Conservation (phyloP, 1,140 invertebrate species). For the Aphelinus certus region DNA sequence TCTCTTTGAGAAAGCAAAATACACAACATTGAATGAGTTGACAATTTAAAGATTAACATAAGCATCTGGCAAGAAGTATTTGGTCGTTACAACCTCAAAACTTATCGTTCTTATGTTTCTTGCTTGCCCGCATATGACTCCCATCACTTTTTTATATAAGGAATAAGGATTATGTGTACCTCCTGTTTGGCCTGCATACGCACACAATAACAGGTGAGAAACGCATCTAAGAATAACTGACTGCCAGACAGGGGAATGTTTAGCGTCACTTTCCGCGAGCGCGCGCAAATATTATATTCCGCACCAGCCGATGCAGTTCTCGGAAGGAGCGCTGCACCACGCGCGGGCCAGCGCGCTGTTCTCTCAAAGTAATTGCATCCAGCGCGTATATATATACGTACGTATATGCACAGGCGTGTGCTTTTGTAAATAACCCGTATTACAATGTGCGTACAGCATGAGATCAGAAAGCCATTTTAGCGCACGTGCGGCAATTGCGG, state of each 20-base stretch:
- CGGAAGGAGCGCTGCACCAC: not conserved
- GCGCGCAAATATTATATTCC: not conserved
- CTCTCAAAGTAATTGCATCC: conserved; percentile 20
- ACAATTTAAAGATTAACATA: no score
- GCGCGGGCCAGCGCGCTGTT: not conserved
- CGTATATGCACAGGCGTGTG: not conserved
- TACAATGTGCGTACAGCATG: conserved; percentile 10
- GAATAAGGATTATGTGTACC: no score
- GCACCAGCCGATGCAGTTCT: not conserved
- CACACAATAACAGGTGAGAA: no score
- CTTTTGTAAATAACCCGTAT: conserved; percentile 13
- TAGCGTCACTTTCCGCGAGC: not conserved
- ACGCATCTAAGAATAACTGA: no score
- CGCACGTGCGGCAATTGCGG: conserved; percentile 1
- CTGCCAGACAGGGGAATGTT: not conserved
- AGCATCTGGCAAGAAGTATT: no score
- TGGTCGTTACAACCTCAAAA: no score
- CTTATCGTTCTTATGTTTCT: no score
- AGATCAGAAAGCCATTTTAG: conserved; percentile 9
- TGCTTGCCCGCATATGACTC: no score
- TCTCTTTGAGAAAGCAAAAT: no score
- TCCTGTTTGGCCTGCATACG: no score
- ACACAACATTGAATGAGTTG: no score
- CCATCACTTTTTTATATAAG: no score
- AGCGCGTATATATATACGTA: not conserved